These are phyloP conservation scores for Galemys pyrenaicus DNA, from an alignment of 2,113 vertebrate genomes.

Conservation along the genomic window DNA sequence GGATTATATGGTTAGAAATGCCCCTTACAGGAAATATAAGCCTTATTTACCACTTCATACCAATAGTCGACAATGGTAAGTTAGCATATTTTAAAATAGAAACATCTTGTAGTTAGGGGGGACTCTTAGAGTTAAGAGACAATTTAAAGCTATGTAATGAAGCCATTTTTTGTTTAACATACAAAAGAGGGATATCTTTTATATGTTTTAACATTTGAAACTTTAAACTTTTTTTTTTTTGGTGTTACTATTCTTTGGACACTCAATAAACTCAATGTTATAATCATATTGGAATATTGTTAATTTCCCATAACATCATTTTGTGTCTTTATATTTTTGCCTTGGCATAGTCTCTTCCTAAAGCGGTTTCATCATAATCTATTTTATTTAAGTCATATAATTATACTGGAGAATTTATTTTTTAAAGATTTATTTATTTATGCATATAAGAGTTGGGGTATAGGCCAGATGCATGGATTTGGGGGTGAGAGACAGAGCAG, in stretches of 20 bases:
- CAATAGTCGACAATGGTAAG: conserved; percentile 90
- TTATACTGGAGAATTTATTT: not conserved
- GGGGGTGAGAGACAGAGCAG: too few relatives aligned
- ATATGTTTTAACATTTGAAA: not conserved
- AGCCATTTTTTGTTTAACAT: not conserved
- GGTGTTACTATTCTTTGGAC: not conserved
- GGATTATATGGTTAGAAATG: conserved; percentile 95
- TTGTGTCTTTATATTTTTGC: not conserved
- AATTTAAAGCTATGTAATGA: not conserved
- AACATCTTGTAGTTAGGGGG: not conserved
- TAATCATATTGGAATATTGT: not conserved
- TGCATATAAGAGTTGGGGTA: too few relatives aligned
- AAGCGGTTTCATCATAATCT: not conserved
- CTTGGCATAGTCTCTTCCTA: not conserved
- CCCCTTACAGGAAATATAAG: conserved; percentile 93
- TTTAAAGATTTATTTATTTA: too few relatives aligned
- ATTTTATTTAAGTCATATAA: not conserved
- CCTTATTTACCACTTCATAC: conserved; percentile 87
- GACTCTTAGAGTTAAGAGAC: conserved; percentile 5
- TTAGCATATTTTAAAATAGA: conserved; percentile 40
- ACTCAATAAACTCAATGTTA: not conserved
- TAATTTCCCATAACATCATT: not conserved
- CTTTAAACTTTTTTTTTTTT: not conserved
- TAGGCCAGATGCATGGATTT: too few relatives aligned
- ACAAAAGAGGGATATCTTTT: not conserved